Percentiles rank a stretch among this genome's conserved stretches.
Evolutionary conservation across 1,140 invertebrate genomes (phyloP).

Genomic region (Psix sp.): DNA sequence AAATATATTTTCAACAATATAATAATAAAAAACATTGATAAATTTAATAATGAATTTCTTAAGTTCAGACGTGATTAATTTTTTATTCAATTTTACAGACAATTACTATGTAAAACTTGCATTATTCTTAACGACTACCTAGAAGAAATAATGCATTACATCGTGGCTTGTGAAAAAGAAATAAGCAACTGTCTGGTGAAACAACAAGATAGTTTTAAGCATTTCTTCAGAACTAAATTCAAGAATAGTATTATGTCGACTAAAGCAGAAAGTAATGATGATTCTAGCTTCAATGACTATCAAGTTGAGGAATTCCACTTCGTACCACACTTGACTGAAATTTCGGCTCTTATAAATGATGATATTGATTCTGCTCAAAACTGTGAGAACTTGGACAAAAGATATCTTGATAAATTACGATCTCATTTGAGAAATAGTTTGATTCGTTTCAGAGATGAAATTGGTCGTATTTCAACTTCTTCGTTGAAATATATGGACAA

Average conservation of each 20-base stretch:
- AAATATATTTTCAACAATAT: neutral
- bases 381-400: slow-evolving; percentile 70
- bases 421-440: slow-evolving; percentile 81
- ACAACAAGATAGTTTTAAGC: slow-evolving; percentile 59
- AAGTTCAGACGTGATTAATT: slow-evolving; percentile 22
- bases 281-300: slow-evolving; percentile 15
- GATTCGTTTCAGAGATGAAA: slow-evolving; percentile 81
- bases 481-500: slow-evolving; percentile 70
- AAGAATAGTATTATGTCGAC: neutral
- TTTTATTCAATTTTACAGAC: slow-evolving; percentile 73
- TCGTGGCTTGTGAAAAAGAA: slow-evolving; percentile 85
- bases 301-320: slow-evolving; percentile 81
- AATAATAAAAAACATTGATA: slow-evolving; percentile 3
- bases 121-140: slow-evolving; percentile 79
- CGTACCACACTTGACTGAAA: slow-evolving; percentile 81
- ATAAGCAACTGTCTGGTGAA: slow-evolving; percentile 81
- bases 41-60: slow-evolving; percentile 21
- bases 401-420: slow-evolving; percentile 80
- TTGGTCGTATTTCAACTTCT: slow-evolving; percentile 81
- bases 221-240: slow-evolving; percentile 34
- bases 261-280: slow-evolving; percentile 9
- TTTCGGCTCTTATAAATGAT: slow-evolving; percentile 80
- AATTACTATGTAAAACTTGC: slow-evolving; percentile 79
- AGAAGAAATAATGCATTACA: slow-evolving; percentile 83
- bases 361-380: slow-evolving; percentile 69